A percentile compares a stretch with the other conserved stretches of the same genome.
Evolutionary conservation across 2,888 invertebrate species (phyloP).

Genomic region (Heterodera filipjevi): DNA sequence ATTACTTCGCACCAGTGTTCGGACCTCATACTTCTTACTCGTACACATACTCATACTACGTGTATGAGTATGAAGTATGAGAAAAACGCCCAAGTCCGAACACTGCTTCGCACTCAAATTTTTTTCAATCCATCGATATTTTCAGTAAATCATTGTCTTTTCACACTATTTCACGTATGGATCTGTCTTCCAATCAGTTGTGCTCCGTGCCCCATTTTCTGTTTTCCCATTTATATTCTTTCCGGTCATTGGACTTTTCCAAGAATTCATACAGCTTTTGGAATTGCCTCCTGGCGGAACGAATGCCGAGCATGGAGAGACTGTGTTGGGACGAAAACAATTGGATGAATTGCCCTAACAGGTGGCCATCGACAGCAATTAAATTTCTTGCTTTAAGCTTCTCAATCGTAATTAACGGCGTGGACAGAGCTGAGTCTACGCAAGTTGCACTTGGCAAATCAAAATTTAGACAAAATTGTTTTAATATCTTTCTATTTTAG

Average conservation of each 20-base stretch:
- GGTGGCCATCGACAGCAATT: constrained; percentile 17
- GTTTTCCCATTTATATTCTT: constrained; percentile 78
- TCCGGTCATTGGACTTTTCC: constrained; percentile 77
- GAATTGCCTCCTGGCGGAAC: constrained; percentile 33
- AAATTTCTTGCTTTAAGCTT: too few relatives aligned
- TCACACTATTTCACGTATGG: constrained; percentile 89
- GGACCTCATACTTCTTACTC: too few relatives aligned
- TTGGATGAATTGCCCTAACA: constrained; percentile 81
- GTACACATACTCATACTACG: too few relatives aligned
- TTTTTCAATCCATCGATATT: neutral
- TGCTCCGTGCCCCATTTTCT: constrained; percentile 79
- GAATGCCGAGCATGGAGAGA: constrained; percentile 69
- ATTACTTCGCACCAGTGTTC: too few relatives aligned
- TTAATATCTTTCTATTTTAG: too few relatives aligned
- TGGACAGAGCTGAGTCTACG: constrained; percentile 50
- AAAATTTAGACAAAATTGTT: too few relatives aligned
- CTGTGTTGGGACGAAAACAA: constrained; percentile 86
- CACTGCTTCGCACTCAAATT: too few relatives aligned
- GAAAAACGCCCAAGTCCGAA: too few relatives aligned
- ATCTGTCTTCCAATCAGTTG: constrained; percentile 87
- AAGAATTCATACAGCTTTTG: constrained; percentile 37
- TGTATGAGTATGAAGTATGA: too few relatives aligned
- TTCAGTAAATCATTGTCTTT: constrained; percentile 70
- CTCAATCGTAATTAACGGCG: too few relatives aligned
- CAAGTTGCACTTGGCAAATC: constrained; percentile 84